phyloP scores from a whole-genome alignment of 2,888 invertebrate genomes.

The Merodon equestris region DNA sequence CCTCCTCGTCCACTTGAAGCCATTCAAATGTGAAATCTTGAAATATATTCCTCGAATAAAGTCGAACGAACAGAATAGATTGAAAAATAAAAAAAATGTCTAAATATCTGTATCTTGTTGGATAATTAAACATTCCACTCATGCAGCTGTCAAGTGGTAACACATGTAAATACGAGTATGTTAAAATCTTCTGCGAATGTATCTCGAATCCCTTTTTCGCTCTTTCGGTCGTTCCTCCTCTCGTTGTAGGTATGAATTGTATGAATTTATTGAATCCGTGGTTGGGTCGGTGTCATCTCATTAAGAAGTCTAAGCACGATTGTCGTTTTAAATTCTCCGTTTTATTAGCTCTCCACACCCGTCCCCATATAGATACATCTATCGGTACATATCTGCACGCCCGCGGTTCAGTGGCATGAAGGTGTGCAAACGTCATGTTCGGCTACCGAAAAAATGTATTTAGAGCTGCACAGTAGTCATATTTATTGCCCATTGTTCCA shows the following conservation, averaged over 20 bases:
- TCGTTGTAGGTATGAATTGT: neutral
- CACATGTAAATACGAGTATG: conserved; percentile 66
- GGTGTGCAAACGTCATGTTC: conserved; percentile 22
- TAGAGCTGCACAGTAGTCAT: conserved; percentile 44
- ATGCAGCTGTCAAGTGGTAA: conserved; percentile 67
- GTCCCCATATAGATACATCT: neutral
- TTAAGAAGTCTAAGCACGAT: conserved; percentile 53
- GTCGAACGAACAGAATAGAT: neutral
- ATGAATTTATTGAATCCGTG: conserved; percentile 1
- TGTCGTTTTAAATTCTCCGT: conserved; percentile 57
- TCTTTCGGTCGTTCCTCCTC: neutral
- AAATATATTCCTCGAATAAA: conserved; percentile 36
- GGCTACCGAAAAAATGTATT: too few species aligned
- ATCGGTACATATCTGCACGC: neutral
- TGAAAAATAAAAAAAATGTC: conserved; percentile 5
- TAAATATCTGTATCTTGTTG: conserved; percentile 29
- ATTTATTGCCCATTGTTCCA: conserved; percentile 14
- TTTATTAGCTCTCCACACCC: neutral
- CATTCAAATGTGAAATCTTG: conserved; percentile 40
- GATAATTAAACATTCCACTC: conserved; percentile 68
- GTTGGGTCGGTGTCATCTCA: neutral
- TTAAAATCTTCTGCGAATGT: conserved; percentile 56
- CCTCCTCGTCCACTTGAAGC: conserved; percentile 39
- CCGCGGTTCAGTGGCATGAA: neutral
- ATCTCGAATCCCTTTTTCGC: conserved; percentile 36